phyloP scores from a whole-genome alignment of 1,140 invertebrate species.

The Drosophila leontia region DNA sequence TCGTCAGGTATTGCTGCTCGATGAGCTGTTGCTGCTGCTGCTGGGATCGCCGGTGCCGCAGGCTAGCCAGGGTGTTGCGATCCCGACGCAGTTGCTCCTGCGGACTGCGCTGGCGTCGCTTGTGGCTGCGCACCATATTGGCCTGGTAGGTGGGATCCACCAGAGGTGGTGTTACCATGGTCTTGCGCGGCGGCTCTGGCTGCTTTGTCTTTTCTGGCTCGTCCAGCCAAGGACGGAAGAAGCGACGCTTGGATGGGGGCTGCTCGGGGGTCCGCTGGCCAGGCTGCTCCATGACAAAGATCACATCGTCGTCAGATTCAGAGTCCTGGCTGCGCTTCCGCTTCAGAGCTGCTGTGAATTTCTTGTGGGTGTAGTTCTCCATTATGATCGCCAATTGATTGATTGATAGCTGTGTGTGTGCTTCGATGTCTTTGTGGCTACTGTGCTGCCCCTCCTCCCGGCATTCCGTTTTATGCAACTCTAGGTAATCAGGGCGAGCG shows the following conservation, averaged over 20 bases:
- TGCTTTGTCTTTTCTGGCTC: conserved; percentile 10
- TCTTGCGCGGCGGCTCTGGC: conserved; percentile 5
- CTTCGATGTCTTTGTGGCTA: conserved; percentile 57
- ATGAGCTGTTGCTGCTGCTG: conserved; percentile 54
- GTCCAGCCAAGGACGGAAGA: conserved; percentile 69
- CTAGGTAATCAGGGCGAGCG: conserved; percentile 58
- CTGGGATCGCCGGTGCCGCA: conserved; percentile 52
- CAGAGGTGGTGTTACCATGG: conserved; percentile 3
- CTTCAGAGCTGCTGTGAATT: conserved; percentile 58
- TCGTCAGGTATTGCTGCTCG: conserved; percentile 53
- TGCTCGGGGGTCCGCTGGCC: conserved; percentile 32
- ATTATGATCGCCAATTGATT: conserved; percentile 23
- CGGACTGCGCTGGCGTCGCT: conserved; percentile 51
- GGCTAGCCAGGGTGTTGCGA: conserved; percentile 58
- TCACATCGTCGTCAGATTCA: conserved; percentile 63
- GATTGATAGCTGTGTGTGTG: conserved; percentile 26
- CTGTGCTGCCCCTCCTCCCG: conserved; percentile 59
- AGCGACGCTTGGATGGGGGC: conserved; percentile 49
- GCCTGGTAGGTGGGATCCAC: conserved; percentile 46
- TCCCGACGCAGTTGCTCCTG: conserved; percentile 64
- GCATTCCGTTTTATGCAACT: conserved; percentile 71
- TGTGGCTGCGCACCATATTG: conserved; percentile 57
- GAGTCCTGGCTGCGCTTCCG: conserved; percentile 60
- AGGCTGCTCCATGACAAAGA: conserved; percentile 52
- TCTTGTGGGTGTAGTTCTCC: conserved; percentile 64